These are phyloP conservation scores for Neolamprologus sp. DNA, from an alignment of 2,113 vertebrate species.

Conservation along the genomic window DNA sequence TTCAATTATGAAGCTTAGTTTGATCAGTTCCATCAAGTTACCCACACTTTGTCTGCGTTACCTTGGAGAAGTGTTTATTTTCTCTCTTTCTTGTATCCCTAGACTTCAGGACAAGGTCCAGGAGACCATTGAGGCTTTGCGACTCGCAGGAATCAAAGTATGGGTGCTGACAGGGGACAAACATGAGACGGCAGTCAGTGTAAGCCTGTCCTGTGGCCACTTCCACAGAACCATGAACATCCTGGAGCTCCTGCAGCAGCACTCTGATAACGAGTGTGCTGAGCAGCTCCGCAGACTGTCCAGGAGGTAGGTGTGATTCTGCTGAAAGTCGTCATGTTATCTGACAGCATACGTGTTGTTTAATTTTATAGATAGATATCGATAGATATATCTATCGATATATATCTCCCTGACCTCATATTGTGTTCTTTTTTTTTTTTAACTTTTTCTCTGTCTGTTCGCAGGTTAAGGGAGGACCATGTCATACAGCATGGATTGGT, in stretches of 20 bases:
- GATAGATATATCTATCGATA: neutral
- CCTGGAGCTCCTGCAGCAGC: slow-evolving; percentile 89
- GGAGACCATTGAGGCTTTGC: slow-evolving; percentile 92
- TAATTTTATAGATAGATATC: accelerated
- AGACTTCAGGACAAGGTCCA: slow-evolving; percentile 95
- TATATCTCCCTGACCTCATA: neutral
- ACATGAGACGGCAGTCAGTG: slow-evolving; percentile 92
- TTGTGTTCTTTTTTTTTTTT: neutral
- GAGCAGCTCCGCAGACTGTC: slow-evolving; percentile 85
- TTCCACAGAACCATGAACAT: slow-evolving; percentile 96
- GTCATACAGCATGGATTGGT: slow-evolving; percentile 95
- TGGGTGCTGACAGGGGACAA: slow-evolving; percentile 98
- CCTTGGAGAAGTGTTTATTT: neutral
- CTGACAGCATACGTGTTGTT: neutral
- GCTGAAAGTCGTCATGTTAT: neutral
- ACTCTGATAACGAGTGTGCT: slow-evolving; percentile 86
- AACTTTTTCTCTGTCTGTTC: neutral
- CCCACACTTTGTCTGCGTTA: neutral
- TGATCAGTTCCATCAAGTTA: neutral
- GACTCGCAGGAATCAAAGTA: slow-evolving; percentile 94
- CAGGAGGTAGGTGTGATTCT: slow-evolving; percentile 73
- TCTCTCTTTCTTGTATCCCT: neutral
- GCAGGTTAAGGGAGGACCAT: slow-evolving; percentile 90
- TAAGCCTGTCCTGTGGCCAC: slow-evolving; percentile 93
- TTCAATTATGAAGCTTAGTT: neutral